Evolutionary conservation across 2,888 invertebrate species (phyloP), one percentile per base, ranked within the genome.

Genomic region (Polyploca ridens): DNA sequence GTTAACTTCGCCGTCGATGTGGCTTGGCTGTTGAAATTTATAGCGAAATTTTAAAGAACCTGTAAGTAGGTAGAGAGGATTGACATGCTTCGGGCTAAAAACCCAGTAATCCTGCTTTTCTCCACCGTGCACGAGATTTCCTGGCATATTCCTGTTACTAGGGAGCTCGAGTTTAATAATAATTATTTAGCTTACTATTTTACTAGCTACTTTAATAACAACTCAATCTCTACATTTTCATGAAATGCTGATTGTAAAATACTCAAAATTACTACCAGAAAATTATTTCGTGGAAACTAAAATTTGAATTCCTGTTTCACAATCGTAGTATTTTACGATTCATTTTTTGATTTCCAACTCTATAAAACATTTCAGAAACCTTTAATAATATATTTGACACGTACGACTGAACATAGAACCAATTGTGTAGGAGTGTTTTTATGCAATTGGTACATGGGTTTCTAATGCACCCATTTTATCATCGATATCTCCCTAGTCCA

Each of bases 1-100:
- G 77, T 81, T 77, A 81, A 86, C 79, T 87, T 82, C 68, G 70
- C 76, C 78, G 72, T 77, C 76, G 74, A 79, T 78, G 79, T 80
- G 73, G 64, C 67, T 77, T 72, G 71, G 54, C 54, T 19, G 14
- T 19, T 54, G 54, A 54, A 54, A 54, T 54, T 54, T 54, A 54
- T 54, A 54, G 54, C 54, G 54, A 54, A 54, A 54, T 54, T 54
- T 54, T n/a, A 54, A 54, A 19, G 54, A 14, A 54, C 54, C 54
- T 54, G n/a, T 54, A 54, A 54, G 54, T 54, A 54, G 10, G 10
- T 19, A 19, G 19, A n/a, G 54, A 54, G 54, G 54, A 54, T 19
- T 54, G 54, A 54, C 54, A 54, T 54, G 54, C 54, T 54, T 19
- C 54, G 19, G 10, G 54, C 54, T 19, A 54, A 54, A 54, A 54